Percentiles rank a stretch among this genome's conserved stretches.
Evolutionary conservation across 2,888 invertebrate species (phyloP).

Genomic region (Heliconius erato): DNA sequence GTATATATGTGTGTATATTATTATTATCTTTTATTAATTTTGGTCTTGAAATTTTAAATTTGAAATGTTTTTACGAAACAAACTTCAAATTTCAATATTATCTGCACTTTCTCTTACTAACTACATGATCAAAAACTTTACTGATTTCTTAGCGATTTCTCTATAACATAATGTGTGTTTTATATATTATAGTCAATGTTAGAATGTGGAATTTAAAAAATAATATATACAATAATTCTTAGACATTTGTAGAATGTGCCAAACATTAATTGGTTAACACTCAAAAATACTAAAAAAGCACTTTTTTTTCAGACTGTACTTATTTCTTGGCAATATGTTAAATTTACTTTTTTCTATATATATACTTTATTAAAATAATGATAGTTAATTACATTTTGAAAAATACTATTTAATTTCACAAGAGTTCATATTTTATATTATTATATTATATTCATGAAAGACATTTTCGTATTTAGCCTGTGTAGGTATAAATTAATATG

Average conservation of each 20-base stretch:
- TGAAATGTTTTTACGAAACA: too few species aligned
- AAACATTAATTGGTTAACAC: constrained; percentile 16
- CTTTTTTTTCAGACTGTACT: background rate
- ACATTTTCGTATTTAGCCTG: constrained; percentile 40
- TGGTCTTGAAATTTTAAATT: background rate
- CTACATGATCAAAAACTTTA: background rate
- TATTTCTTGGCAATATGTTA: background rate
- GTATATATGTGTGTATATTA: background rate
- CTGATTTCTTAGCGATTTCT: constrained; percentile 9
- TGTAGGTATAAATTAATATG: constrained; percentile 14
- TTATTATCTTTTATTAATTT: background rate
- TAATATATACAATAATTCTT: background rate
- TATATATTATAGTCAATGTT: constrained; percentile 9
- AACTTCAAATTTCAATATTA: background rate
- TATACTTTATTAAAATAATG: too few species aligned
- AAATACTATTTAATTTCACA: background rate
- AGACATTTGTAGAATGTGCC: constrained; percentile 6
- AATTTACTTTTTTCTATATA: too few species aligned
- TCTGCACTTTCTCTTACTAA: constrained; percentile 4
- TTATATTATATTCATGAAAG: constrained; percentile 42
- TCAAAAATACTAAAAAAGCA: constrained; percentile 2
- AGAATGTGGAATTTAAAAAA: background rate
- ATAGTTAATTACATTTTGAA: background rate
- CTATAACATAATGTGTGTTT: constrained; percentile 2
- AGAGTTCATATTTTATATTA: constrained; percentile 20